Evolutionary conservation across 2,888 invertebrate genomes (phyloP).

Genomic region (Venusia cambrica): DNA sequence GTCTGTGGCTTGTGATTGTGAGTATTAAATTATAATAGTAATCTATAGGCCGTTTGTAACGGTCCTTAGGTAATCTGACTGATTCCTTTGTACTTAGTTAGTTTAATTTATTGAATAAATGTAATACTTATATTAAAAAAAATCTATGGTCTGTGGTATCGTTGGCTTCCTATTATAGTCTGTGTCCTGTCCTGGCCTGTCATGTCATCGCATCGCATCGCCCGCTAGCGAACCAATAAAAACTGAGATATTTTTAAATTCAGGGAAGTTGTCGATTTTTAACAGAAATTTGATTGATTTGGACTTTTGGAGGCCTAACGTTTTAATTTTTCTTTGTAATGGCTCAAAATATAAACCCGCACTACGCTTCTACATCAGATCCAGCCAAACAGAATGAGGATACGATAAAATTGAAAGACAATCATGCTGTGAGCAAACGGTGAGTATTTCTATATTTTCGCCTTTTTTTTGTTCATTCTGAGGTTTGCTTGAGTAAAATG

Average conservation of each 20-base stretch:
- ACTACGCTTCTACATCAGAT: conserved; percentile 86
- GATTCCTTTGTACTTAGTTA: no score
- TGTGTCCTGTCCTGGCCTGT: no score
- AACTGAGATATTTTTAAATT: conserved; percentile 76
- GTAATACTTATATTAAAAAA: no score
- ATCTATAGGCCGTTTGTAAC: no score
- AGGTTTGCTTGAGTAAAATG: conserved; percentile 1
- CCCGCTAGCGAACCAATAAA: conserved; percentile 66
- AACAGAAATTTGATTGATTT: conserved; percentile 64
- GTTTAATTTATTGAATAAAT: no score
- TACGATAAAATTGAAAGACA: conserved; percentile 88
- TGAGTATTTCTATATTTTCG: conserved; percentile 58
- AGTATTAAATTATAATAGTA: no score
- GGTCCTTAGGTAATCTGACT: no score
- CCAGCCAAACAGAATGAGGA: conserved; percentile 90
- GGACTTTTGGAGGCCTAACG: conserved; percentile 50
- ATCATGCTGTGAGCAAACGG: conserved; percentile 95
- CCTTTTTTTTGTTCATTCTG: conserved; percentile 3
- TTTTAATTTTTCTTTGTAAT: conserved; percentile 72
- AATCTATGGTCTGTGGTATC: no score
- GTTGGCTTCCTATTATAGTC: no score
- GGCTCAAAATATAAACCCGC: conserved; percentile 94
- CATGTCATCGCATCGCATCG: conserved; percentile 44
- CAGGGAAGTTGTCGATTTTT: conserved; percentile 64
- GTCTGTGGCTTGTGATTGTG: no score